phyloP scores from a whole-genome alignment of 2,888 invertebrate species.

The Monopis laevigella region DNA sequence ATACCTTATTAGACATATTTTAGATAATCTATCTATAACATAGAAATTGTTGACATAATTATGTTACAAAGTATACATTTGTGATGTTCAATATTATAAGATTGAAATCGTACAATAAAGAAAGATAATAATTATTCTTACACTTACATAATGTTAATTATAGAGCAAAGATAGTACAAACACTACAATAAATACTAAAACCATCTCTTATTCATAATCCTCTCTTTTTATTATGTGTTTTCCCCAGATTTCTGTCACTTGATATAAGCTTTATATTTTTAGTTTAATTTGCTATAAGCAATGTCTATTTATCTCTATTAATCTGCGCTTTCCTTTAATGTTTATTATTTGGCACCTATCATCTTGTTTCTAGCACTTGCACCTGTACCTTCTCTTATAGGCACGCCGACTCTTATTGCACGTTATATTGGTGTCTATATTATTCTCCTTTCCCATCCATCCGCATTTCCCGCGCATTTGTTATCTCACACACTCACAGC shows the following conservation, averaged over 20 bases:
- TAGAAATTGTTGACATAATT: not conserved
- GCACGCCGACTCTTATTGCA: conserved; percentile 6
- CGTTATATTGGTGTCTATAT: conserved; percentile 1
- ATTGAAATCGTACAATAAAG: conserved; percentile 62
- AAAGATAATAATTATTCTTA: conserved; percentile 43
- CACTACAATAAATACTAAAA: conserved; percentile 16
- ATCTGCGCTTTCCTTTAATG: too few relatives aligned
- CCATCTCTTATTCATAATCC: too few relatives aligned
- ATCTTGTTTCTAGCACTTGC: conserved; percentile 1
- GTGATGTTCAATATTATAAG: conserved; percentile 24
- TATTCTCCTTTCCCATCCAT: conserved; percentile 4
- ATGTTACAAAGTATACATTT: conserved; percentile 7
- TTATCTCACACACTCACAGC: too few relatives aligned
- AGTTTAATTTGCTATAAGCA: not conserved
- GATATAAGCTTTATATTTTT: not conserved
- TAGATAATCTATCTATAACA: not conserved
- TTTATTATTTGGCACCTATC: too few relatives aligned
- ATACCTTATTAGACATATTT: too few relatives aligned
- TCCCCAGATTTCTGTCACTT: too few relatives aligned
- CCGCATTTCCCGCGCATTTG: not conserved
- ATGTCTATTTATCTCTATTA: not conserved
- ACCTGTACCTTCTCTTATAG: not conserved
- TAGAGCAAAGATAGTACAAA: conserved; percentile 22
- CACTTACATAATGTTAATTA: conserved; percentile 56
- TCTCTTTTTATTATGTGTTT: too few relatives aligned